phyloP scores from a whole-genome alignment of 1,140 invertebrate genomes.

The Drosophila lowei region DNA sequence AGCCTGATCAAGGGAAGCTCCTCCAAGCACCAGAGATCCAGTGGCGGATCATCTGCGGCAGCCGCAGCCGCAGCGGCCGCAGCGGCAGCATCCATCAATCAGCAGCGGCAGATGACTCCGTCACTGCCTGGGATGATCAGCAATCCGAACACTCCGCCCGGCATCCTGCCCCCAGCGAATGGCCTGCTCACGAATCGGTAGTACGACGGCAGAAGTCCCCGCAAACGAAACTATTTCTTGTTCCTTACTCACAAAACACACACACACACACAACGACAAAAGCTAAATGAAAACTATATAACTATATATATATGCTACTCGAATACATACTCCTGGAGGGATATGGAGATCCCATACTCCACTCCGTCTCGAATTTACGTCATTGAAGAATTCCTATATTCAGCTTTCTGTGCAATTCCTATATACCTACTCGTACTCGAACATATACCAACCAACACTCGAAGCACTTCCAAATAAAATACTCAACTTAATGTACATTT shows the following conservation, averaged over 20 bases:
- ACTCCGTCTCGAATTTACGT: slow-evolving; percentile 55
- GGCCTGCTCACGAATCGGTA: slow-evolving; percentile 78
- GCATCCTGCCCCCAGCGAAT: slow-evolving; percentile 73
- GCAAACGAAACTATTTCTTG: slow-evolving; percentile 72
- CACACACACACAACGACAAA: slow-evolving; percentile 34
- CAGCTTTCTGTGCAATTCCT: slow-evolving; percentile 80
- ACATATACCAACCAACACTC: slow-evolving; percentile 30
- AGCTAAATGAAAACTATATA: slow-evolving; percentile 23
- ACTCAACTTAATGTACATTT: slow-evolving; percentile 68
- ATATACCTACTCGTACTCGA: slow-evolving; percentile 23
- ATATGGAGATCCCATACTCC: slow-evolving; percentile 19
- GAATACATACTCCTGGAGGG: slow-evolving; percentile 42
- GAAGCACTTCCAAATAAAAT: slow-evolving; percentile 72
- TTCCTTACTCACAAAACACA: slow-evolving; percentile 71
- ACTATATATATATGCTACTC: slow-evolving; percentile 32
- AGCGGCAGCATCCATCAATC: slow-evolving; percentile 36
- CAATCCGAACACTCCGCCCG: slow-evolving; percentile 62
- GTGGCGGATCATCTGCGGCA: slow-evolving; percentile 4
- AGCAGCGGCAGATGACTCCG: slow-evolving; percentile 38
- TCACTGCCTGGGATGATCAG: slow-evolving; percentile 60
- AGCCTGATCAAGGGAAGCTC: slow-evolving; percentile 73
- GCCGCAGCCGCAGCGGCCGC: slow-evolving; percentile 7
- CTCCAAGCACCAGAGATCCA: slow-evolving; percentile 62
- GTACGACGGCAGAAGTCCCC: slow-evolving; percentile 21
- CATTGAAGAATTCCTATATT: slow-evolving; percentile 75